A percentile compares a stretch with the other conserved stretches of the same genome.
phyloP scores from a whole-genome alignment of 2,888 invertebrate species.

The Phengaris alcon region DNA sequence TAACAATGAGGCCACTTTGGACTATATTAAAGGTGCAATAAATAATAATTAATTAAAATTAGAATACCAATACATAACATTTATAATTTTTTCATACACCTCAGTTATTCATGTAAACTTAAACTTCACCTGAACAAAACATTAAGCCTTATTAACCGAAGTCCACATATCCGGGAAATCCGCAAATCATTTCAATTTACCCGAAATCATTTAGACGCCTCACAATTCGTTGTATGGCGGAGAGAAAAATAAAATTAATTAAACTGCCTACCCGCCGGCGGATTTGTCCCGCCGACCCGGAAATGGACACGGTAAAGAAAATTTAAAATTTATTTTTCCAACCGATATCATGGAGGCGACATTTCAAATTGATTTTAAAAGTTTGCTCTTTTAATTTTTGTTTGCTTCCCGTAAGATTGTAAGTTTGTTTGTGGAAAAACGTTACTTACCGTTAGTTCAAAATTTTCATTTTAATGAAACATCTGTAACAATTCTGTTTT shows the following conservation, averaged over 20 bases:
- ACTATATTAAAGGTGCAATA: not conserved
- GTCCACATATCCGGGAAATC: not conserved
- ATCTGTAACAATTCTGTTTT: no score
- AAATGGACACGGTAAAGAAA: conserved; percentile 43
- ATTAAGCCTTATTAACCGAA: not conserved
- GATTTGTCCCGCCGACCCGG: conserved; percentile 47
- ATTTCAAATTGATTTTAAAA: conserved; percentile 28
- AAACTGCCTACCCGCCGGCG: conserved; percentile 49
- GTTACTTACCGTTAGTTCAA: no score
- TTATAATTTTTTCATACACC: no score
- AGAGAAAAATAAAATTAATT: conserved; percentile 62
- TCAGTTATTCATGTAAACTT: not conserved
- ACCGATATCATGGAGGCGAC: conserved; percentile 35
- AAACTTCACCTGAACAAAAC: not conserved
- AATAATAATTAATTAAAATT: no score
- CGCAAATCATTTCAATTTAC: conserved; percentile 35
- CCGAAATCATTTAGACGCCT: conserved; percentile 39
- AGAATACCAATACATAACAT: no score
- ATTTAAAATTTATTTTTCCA: conserved; percentile 40
- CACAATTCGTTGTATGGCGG: conserved; percentile 45
- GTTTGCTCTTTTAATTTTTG: conserved; percentile 20
- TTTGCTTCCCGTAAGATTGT: conserved; percentile 5
- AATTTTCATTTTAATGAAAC: not conserved
- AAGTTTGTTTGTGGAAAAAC: not conserved
- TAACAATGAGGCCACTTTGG: not conserved